phyloP scores from a whole-genome alignment of 1,140 invertebrate species.

The Aphis craccivora region DNA sequence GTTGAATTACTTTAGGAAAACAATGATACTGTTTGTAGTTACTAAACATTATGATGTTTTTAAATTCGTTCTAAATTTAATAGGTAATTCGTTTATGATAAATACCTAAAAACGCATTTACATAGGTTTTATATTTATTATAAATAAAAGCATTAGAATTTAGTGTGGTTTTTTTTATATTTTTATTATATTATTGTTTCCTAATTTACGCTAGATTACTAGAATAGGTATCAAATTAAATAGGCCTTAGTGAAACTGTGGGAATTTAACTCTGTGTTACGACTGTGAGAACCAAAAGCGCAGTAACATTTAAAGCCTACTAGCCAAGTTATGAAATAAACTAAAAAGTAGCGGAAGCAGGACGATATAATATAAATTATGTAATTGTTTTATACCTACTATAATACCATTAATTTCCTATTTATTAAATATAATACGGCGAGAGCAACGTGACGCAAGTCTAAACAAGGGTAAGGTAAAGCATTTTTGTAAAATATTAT shows the following conservation, averaged over 20 bases:
- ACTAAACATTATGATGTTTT: neutral
- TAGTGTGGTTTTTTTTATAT: neutral
- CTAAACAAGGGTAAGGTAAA: neutral
- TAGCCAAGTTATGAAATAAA: neutral
- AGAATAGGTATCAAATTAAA: neutral
- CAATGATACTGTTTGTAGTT: neutral
- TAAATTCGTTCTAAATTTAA: neutral
- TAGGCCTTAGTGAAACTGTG: constrained; percentile 3
- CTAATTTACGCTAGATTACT: neutral
- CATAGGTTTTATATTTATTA: neutral
- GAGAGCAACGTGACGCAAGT: neutral
- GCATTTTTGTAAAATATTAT: neutral
- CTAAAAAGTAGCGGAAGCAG: neutral
- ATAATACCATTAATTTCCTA: neutral
- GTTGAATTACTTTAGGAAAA: neutral
- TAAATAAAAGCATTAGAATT: neutral
- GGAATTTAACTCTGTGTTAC: neutral
- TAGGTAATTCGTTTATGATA: neutral
- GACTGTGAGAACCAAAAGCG: constrained; percentile 22
- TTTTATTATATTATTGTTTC: neutral
- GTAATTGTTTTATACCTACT: neutral
- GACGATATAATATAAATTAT: neutral
- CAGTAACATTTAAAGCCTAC: neutral
- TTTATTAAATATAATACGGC: neutral
- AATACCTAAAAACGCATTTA: neutral